Evolutionary conservation across 1,140 invertebrate genomes (phyloP).

Genomic region (Drosophila ambigua): DNA sequence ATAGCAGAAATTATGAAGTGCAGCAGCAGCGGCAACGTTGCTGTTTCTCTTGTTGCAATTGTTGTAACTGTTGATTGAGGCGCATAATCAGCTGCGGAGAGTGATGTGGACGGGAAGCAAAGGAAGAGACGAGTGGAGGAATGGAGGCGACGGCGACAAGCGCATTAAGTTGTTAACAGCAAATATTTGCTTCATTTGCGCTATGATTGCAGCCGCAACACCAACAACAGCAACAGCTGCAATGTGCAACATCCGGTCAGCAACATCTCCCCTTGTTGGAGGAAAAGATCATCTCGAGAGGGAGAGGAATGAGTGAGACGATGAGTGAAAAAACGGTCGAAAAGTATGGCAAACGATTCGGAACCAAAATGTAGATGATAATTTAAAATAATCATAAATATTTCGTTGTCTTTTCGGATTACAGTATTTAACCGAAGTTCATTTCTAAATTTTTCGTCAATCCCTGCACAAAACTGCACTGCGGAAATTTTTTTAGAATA

Average conservation of each 20-base stretch:
- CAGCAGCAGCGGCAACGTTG: constrained; percentile 45
- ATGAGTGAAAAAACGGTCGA: neutral
- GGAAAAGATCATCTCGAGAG: constrained; percentile 43
- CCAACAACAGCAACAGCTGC: constrained; percentile 44
- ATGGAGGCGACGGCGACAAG: constrained; percentile 50
- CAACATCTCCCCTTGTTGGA: constrained; percentile 57
- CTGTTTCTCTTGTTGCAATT: constrained; percentile 18
- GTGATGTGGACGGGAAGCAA: neutral
- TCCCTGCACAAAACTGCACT: constrained; percentile 10
- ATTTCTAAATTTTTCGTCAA: constrained; percentile 10
- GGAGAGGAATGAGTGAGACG: constrained; percentile 1
- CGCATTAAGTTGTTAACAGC: constrained; percentile 81
- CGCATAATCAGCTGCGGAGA: constrained; percentile 68
- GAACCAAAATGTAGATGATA: too few species aligned
- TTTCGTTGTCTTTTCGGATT: too few species aligned
- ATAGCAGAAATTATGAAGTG: constrained; percentile 81
- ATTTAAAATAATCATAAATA: too few species aligned
- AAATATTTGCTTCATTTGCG: constrained; percentile 81
- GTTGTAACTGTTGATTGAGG: constrained; percentile 71
- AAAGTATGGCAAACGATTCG: neutral
- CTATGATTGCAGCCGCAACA: constrained; percentile 65
- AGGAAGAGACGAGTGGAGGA: neutral
- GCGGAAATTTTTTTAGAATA: constrained; percentile 20
- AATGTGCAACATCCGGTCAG: constrained; percentile 61
- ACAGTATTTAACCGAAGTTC: too few species aligned